Evolutionary conservation across 2,797 vertebrate species (phyloP).

Genomic region (Phylloscopus collybita): DNA sequence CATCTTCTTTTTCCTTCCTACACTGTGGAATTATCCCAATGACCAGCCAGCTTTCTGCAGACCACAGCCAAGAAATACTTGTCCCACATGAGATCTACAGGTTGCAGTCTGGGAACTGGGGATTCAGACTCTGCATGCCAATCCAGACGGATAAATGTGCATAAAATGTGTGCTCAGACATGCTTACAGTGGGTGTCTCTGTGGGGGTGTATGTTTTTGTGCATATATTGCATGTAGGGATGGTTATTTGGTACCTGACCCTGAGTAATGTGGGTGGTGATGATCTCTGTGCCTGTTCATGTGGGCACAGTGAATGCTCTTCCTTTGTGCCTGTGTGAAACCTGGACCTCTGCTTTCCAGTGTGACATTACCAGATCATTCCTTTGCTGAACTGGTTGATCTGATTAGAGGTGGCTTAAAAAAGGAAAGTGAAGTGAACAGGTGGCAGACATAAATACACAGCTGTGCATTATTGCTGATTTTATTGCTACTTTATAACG

Average conservation of each 20-base stretch:
- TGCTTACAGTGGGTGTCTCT: neutral
- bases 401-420: slow-evolving; percentile 46
- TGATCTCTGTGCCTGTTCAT: neutral
- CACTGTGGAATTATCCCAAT: neutral
- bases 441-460: slow-evolving; percentile 67
- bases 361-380: neutral
- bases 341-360: neutral
- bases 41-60: neutral
- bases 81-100: rapidly evolving
- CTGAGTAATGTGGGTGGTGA: neutral
- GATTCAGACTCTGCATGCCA: neutral
- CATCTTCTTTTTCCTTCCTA: neutral
- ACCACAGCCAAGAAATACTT: neutral
- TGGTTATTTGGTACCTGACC: neutral
- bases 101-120: neutral
- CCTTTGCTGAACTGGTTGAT: slow-evolving; percentile 41
- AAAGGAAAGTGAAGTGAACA: slow-evolving; percentile 48
- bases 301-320: neutral
- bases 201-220: neutral
- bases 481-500: slow-evolving; percentile 68
- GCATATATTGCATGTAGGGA: neutral
- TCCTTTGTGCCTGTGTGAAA: neutral
- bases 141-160: neutral
- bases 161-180: neutral
- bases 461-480: slow-evolving; percentile 60